phyloP scores from a whole-genome alignment of 2,888 invertebrate genomes.

The Caradrina clavipalpis region DNA sequence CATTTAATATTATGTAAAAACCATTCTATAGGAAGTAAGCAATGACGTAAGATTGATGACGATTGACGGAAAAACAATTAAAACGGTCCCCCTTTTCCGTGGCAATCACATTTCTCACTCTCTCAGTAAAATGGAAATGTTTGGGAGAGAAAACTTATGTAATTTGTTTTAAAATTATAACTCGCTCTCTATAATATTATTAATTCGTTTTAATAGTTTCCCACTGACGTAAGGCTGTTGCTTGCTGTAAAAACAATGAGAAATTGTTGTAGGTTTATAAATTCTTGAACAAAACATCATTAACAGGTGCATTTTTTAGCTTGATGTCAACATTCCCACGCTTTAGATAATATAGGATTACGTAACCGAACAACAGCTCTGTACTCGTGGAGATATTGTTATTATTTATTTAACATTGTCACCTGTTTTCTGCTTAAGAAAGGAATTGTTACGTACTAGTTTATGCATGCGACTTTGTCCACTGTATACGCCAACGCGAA shows the following conservation, averaged over 20 bases:
- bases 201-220: slow-evolving; percentile 5
- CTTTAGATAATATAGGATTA: not conserved
- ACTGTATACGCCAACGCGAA: too few relatives aligned
- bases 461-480: too few relatives aligned
- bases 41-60: not conserved
- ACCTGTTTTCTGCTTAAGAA: not conserved
- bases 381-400: slow-evolving; percentile 8
- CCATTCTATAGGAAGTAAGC: not conserved
- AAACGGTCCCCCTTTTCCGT: not conserved
- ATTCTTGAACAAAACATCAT: slow-evolving; percentile 3
- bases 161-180: slow-evolving; percentile 3
- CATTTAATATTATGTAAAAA: slow-evolving; percentile 1
- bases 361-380: not conserved
- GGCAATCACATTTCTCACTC: too few relatives aligned
- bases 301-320: slow-evolving; percentile 15
- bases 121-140: too few relatives aligned
- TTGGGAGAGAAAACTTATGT: too few relatives aligned
- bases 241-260: slow-evolving; percentile 23
- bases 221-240: slow-evolving; percentile 14
- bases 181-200: slow-evolving; percentile 4
- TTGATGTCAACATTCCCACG: slow-evolving; percentile 19
- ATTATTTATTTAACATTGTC: not conserved
- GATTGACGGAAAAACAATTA: slow-evolving; percentile 11
- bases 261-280: not conserved
- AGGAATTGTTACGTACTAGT: too few relatives aligned